These are phyloP conservation scores for Psephotus haematonotus DNA, from an alignment of 2,113 vertebrate species.

Conservation along the genomic window DNA sequence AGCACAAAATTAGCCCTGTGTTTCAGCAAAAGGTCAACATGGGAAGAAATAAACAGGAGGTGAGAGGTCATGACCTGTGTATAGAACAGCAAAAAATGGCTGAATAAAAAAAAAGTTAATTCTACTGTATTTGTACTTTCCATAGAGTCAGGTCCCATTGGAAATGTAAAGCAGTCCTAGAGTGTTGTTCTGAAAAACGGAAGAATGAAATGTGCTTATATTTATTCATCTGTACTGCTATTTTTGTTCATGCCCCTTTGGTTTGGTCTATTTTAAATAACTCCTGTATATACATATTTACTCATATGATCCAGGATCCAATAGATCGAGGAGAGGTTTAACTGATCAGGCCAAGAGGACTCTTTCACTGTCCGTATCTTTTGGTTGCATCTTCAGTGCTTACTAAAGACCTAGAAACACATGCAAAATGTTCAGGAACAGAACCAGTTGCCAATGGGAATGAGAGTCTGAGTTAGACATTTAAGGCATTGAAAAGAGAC, in stretches of 20 bases:
- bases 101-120: constrained; percentile 7
- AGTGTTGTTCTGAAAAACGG: not conserved
- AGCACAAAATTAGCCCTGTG: constrained; percentile 85
- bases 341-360: not conserved
- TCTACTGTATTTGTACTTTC: constrained; percentile 4
- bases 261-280: not conserved
- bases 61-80: constrained; percentile 52
- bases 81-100: constrained; percentile 35
- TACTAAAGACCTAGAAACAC: not conserved
- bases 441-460: not conserved
- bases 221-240: not conserved
- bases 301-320: not conserved
- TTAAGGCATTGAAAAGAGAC: not conserved
- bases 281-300: not conserved
- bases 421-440: not conserved
- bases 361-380: not conserved
- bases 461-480: rapidly evolving
- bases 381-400: not conserved
- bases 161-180: not conserved
- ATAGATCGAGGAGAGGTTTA: not conserved
- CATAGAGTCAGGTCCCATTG: not conserved
- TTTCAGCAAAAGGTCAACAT: constrained; percentile 78
- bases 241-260: not conserved
- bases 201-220: not conserved
- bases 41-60: constrained; percentile 68